Percentiles rank a stretch among this genome's conserved stretches.
Conservation (phyloP, 2,888 invertebrate species). For the Allacma fusca region DNA sequence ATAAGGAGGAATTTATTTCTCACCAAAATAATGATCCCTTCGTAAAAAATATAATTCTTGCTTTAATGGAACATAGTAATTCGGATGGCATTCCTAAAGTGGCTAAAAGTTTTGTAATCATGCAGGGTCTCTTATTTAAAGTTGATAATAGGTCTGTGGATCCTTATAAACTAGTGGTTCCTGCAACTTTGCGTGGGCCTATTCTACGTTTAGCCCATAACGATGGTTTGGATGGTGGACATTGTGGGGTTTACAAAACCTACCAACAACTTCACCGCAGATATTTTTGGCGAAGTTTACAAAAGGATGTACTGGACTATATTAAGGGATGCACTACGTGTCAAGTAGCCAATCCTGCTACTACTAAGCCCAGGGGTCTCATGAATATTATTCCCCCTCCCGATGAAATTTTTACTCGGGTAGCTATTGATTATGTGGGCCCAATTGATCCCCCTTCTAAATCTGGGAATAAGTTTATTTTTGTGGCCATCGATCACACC, state of each 20-base stretch:
- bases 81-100: background rate
- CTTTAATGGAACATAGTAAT: background rate
- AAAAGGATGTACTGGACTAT: background rate
- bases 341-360: background rate
- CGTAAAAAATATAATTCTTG: background rate
- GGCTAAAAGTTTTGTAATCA: slow-evolving; percentile 27
- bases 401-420: background rate
- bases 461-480: background rate
- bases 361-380: background rate
- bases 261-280: background rate
- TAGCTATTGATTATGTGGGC: slow-evolving; percentile 36
- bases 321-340: slow-evolving; percentile 13
- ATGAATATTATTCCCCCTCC: background rate
- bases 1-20: background rate
- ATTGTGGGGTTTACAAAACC: slow-evolving; percentile 20
- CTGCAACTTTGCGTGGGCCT: background rate
- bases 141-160: background rate
- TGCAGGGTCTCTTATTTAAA: slow-evolving; percentile 27
- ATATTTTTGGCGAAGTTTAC: slow-evolving; percentile 31
- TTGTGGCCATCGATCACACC: background rate
- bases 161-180: slow-evolving; percentile 29
- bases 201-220: slow-evolving; percentile 20
- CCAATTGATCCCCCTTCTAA: background rate
- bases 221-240: slow-evolving; percentile 6
- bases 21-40: background rate